Evolutionary conservation across 2,888 invertebrate genomes (phyloP).

Genomic region (Calameuta idolon): DNA sequence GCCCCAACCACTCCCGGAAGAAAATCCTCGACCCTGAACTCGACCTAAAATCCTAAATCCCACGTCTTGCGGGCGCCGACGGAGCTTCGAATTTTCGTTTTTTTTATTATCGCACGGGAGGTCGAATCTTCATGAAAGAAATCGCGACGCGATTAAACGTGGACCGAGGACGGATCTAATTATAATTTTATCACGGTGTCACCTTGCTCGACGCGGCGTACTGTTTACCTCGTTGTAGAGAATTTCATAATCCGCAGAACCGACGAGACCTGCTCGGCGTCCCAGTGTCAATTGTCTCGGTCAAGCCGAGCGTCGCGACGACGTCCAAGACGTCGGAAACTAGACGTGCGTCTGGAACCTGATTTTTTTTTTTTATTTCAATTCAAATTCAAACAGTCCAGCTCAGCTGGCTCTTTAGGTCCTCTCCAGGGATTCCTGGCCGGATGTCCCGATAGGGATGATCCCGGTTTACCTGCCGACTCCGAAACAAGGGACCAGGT

Average conservation of each 20-base stretch:
- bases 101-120: background rate
- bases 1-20: background rate
- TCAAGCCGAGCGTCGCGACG: background rate
- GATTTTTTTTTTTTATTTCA: background rate
- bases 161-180: background rate
- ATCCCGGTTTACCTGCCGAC: background rate
- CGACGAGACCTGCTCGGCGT: background rate
- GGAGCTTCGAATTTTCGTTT: too few species aligned
- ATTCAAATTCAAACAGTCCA: background rate
- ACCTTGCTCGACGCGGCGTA: background rate
- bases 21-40: slow-evolving; percentile 7
- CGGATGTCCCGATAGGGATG: background rate
- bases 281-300: background rate
- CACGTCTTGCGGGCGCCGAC: background rate
- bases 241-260: background rate
- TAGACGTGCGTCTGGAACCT: background rate
- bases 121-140: background rate
- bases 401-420: background rate
- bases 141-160: background rate
- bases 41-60: slow-evolving; percentile 6
- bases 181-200: background rate
- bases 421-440: background rate
- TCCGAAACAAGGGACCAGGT: background rate
- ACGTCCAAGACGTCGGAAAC: background rate
- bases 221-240: background rate